These are phyloP conservation scores for Drosophila borborema DNA, from an alignment of 2,888 invertebrate genomes.

Conservation along the genomic window DNA sequence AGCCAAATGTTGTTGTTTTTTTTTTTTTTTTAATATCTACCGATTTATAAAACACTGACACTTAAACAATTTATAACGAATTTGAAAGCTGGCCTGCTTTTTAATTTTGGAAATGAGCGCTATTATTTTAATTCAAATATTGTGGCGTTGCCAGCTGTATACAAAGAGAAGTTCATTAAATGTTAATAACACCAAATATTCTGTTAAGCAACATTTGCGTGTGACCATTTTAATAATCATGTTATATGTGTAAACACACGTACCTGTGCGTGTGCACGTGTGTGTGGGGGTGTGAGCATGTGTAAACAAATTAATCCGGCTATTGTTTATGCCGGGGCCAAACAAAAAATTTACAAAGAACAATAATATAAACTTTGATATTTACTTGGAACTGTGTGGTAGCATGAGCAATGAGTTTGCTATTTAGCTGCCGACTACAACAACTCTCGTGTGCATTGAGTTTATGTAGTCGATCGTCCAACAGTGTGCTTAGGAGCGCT, in stretches of 20 bases:
- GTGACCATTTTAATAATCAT: conserved; percentile 31
- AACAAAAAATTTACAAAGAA: conserved; percentile 28
- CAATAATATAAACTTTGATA: conserved; percentile 21
- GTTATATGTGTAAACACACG: conserved; percentile 3
- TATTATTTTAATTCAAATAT: background rate
- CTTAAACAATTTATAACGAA: background rate
- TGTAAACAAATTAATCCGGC: conserved; percentile 44
- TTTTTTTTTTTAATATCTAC: no score
- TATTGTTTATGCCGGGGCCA: conserved; percentile 25
- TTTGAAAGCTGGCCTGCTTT: background rate
- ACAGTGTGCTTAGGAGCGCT: conserved; percentile 14
- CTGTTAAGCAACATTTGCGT: conserved; percentile 20
- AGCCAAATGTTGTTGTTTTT: no score
- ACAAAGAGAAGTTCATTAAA: background rate
- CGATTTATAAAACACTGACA: no score
- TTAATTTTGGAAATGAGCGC: background rate
- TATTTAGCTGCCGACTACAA: background rate
- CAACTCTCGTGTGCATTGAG: conserved; percentile 9
- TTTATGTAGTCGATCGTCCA: conserved; percentile 8
- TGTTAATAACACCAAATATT: background rate
- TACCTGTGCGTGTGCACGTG: background rate
- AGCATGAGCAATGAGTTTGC: conserved; percentile 30
- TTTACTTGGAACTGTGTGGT: conserved; percentile 6
- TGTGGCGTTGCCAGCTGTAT: background rate
- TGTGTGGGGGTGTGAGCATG: background rate